These are phyloP conservation scores for Morone chrysops DNA, from an alignment of 2,113 vertebrate genomes.

Conservation along the genomic window DNA sequence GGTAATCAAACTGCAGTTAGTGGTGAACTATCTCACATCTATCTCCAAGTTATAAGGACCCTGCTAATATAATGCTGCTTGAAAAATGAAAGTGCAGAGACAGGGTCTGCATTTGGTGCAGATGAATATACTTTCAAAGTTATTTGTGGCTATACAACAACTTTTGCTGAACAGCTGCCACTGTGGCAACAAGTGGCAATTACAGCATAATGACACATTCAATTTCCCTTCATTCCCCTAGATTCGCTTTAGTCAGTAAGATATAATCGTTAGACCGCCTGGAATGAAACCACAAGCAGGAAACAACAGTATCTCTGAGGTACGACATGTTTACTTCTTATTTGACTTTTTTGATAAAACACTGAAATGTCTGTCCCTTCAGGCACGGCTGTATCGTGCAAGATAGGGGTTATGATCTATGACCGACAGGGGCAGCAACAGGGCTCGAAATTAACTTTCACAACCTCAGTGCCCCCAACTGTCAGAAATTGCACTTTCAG, in stretches of 20 bases:
- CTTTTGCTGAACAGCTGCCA: neutral
- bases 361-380: neutral
- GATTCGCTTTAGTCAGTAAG: neutral
- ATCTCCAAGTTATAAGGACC: slow-evolving; percentile 32
- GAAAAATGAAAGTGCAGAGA: slow-evolving; percentile 11
- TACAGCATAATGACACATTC: too few relatives aligned
- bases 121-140: neutral
- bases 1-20: slow-evolving; percentile 68
- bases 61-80: slow-evolving; percentile 10
- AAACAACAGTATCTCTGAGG: neutral
- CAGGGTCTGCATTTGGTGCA: slow-evolving; percentile 7
- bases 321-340: neutral
- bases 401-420: neutral
- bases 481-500: too few relatives aligned
- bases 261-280: neutral
- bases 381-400: neutral
- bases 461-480: too few relatives aligned
- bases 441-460: too few relatives aligned
- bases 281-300: neutral
- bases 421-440: neutral
- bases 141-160: neutral
- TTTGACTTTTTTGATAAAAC: neutral
- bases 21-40: slow-evolving; percentile 33
- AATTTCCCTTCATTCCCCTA: neutral
- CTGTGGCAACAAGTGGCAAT: neutral